Conservation (phyloP, 2,888 invertebrate genomes). For the Thymelicus lineola region DNA sequence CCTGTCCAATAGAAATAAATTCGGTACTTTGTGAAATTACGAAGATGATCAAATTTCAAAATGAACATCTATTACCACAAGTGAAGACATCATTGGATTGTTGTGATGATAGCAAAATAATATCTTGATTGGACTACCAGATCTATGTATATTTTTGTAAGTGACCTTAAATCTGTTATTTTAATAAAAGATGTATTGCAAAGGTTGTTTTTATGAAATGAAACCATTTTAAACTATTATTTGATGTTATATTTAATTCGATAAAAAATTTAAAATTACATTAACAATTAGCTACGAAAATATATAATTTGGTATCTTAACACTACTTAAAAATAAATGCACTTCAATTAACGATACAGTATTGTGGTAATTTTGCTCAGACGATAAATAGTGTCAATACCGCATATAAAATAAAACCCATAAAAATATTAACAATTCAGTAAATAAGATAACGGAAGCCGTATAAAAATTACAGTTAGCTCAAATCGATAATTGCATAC, state of each 20-base stretch:
- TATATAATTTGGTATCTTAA: constrained; percentile 22
- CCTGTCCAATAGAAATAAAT: no score
- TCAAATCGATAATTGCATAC: no score
- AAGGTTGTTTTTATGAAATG: neutral
- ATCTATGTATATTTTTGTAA: constrained; percentile 39
- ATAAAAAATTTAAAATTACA: constrained; percentile 14
- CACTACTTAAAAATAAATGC: constrained; percentile 21
- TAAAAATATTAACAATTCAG: no score
- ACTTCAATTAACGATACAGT: neutral
- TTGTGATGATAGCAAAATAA: constrained; percentile 1
- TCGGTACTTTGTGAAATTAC: no score
- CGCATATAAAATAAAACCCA: no score
- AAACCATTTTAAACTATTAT: neutral
- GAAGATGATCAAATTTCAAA: no score
- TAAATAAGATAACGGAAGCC: no score
- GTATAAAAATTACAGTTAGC: no score
- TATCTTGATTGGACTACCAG: constrained; percentile 13
- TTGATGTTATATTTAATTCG: constrained; percentile 2
- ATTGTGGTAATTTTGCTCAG: no score
- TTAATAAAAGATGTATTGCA: constrained; percentile 25
- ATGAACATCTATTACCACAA: no score
- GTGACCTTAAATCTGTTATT: constrained; percentile 28
- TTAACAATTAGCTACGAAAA: constrained; percentile 28
- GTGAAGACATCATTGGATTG: no score
- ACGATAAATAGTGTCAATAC: no score